Percentiles rank a stretch among this genome's conserved stretches.
Conservation (phyloP, 2,888 invertebrate genomes). For the Aradus depressus region DNA sequence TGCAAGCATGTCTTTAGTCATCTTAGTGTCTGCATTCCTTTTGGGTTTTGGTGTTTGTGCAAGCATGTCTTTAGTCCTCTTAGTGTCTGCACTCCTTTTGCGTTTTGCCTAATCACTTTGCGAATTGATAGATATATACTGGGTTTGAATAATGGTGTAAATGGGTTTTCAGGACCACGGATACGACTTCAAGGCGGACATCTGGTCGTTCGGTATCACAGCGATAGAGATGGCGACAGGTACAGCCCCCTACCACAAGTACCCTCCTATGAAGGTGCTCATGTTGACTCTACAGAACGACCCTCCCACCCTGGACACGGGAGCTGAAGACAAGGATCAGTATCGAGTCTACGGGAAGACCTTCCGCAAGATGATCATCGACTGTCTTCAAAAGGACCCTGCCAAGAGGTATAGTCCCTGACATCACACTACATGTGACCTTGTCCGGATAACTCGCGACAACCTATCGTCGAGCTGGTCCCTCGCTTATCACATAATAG, state of each 20-base stretch:
- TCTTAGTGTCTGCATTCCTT: too few species aligned
- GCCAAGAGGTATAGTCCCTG: conserved; percentile 51
- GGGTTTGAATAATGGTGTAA: too few species aligned
- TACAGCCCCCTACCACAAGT: conserved; percentile 97
- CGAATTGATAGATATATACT: too few species aligned
- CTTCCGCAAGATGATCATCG: conserved; percentile 91
- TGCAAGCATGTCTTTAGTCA: too few species aligned
- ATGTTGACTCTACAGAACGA: conserved; percentile 98
- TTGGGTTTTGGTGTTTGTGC: too few species aligned
- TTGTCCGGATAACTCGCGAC: too few species aligned
- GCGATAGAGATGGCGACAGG: conserved; percentile 98
- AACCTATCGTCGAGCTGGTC: too few species aligned
- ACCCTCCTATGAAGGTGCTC: conserved; percentile 97
- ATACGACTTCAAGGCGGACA: conserved; percentile 95
- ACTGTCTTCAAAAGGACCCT: conserved; percentile 93
- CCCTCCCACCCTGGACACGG: conserved; percentile 90
- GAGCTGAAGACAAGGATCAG: conserved; percentile 92
- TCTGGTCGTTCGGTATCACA: conserved; percentile 90
- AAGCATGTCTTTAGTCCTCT: too few species aligned
- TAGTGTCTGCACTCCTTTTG: too few species aligned
- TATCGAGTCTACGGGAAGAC: conserved; percentile 96
- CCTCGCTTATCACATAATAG: too few species aligned
- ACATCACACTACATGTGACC: background rate
- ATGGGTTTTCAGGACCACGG: conserved; percentile 77
- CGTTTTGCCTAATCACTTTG: too few species aligned